Base-by-base conservation (phyloP, 2,888 invertebrate genomes). In the Mayetiola destructor region DNA sequence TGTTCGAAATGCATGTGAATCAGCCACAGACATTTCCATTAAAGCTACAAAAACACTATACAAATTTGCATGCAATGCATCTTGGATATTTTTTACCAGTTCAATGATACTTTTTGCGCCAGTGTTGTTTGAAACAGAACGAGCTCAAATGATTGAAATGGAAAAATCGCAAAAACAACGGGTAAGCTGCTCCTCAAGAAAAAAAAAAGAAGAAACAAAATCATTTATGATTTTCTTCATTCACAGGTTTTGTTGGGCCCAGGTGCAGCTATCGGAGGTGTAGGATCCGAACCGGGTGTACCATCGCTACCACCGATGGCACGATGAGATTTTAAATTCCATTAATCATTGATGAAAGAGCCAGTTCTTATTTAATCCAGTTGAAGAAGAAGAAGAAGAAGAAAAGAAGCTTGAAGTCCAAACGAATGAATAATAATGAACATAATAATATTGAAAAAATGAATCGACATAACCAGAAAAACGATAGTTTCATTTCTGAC, bases 91-190 rank as follows among this genome's bases (percentile, higher is more conserved):
- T 61, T 91, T 93, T 64, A 93, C 94, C 65, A 88, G 94, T 39
- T 90, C 95, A 0, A 85, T 91, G 57, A 88, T 99, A 64, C 76
- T 96, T 61, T 86, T 96, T 72, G 88, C 95, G 55, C 97, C 97
- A 18, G 85, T 95, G 58, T 81, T 95, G 69, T 92, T 97, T 73
- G 97, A 97, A 76, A 85, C 91, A 56, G 96, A 97, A 73, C 77
- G 95, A 67, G 87, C 90, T 59, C 92, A 95, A 74, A 83, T 94
- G 79, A 89, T 92, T 70, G 94, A 95, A 74, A 84, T 88, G 76
- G 90, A 93, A 65, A 84, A 88, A 67, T 84, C 86, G 69, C 94
- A 95, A 76, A 93, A 95, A 67, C 89, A 94, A 76, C 93, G 95
- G 80, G 92, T 93, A 65, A 62, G 59, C 36, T 9, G 6, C 8